Base-by-base conservation (phyloP, 1,140 invertebrate genomes). In the Popillia japonica region DNA sequence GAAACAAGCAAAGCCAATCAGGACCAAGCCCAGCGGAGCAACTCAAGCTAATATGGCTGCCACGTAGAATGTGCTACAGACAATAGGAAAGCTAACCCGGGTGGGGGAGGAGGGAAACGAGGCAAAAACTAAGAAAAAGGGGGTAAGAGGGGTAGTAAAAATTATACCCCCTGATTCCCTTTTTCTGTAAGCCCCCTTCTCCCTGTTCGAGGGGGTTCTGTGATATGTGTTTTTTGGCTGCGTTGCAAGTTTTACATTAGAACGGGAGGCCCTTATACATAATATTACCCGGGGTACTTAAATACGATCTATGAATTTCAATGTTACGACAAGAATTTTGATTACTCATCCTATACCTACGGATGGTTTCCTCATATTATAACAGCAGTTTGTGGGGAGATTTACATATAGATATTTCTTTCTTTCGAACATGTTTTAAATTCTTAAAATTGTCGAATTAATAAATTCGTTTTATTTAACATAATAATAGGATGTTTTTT, bases 11-110 rank as follows among this genome's bases (percentile, higher is more conserved):
- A 85, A 86, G 86, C 86, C 86, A 86, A 86, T 87, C 85, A 86
- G 85, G 84, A 83, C 82, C 83, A 78, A 85, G 85, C 84, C 81
- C 81, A 84, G 81, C 83, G 80, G 82, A 85, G 85, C 83, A 83
- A 83, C 82, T 85, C 82, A 81, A 86, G 85, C 86, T 86, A 86
- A 86, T 86, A 86, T 86, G 86, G 86, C 86, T 84, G 85, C 85
- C 84, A 84, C 79, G 73, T 72, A 78, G 79, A 80, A 72, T 72
- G n/a, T n/a, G 75, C 81, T 83, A 77, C 84, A 84, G 83, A 85
- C 84, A 86, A 86, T 85, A 82, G 85, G 83, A 17, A 80, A 80
- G 80, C 83, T 83, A 85, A 83, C n/a, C n/a, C n/a, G 61, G 17
- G 84, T 84, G 85, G 85, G 84, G 85, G 84, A 74, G 79, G 73